Conservation (phyloP, 2,113 vertebrate genomes). For the Brachyhypopomus occidentalis region DNA sequence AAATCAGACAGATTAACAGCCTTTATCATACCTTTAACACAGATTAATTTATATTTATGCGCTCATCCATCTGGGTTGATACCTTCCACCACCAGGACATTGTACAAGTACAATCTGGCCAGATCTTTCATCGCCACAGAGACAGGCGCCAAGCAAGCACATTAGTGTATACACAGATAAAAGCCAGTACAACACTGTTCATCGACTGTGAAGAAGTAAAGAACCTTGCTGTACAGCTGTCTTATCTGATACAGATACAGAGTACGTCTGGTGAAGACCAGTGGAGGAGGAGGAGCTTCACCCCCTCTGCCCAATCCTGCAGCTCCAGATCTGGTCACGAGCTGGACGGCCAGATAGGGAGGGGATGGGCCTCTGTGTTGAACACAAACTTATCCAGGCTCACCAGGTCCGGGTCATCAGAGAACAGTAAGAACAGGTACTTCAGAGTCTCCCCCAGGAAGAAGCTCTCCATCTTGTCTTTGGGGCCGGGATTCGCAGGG, state of each 20-base stretch:
- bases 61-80: background rate
- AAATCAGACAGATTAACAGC: background rate
- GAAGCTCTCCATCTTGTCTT: constrained; percentile 99
- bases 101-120: background rate
- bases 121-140: background rate
- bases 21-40: background rate
- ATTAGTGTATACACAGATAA: constrained; percentile 10
- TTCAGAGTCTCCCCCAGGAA: constrained; percentile 96
- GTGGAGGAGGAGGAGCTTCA: background rate
- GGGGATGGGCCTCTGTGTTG: constrained; percentile 94
- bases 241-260: background rate
- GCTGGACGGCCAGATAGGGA: constrained; percentile 84
- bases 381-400: constrained; percentile 89
- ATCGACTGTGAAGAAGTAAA: background rate
- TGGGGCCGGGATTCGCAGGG: constrained; percentile 78
- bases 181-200: background rate
- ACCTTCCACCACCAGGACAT: background rate
- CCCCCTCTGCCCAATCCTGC: background rate
- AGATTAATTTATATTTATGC: background rate
- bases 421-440: constrained; percentile 93
- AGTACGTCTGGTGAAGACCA: constrained; percentile 17
- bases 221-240: background rate
- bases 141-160: background rate
- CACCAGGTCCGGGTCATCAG: constrained; percentile 82
- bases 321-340: constrained; percentile 31